Conservation (phyloP, 1,140 invertebrate genomes). For the Calycopis cecrops region DNA sequence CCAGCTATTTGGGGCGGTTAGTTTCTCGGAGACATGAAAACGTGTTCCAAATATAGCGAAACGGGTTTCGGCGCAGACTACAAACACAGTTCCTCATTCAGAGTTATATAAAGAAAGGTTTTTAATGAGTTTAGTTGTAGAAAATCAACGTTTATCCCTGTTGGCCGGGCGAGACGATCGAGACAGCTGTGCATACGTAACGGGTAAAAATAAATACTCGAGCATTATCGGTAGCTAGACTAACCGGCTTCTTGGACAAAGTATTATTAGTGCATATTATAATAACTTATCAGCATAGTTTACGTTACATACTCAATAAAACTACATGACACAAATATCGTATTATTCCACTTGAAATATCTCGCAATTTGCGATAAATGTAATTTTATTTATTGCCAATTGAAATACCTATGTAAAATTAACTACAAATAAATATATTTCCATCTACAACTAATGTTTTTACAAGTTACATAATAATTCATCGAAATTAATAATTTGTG, state of each 20-base stretch:
- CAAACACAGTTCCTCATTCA: slow-evolving; percentile 30
- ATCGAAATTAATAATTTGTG: too few species aligned
- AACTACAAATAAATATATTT: too few species aligned
- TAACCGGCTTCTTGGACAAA: slow-evolving; percentile 63
- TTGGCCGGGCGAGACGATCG: slow-evolving; percentile 58
- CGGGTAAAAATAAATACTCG: slow-evolving; percentile 71
- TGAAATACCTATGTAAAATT: too few species aligned
- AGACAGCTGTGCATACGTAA: slow-evolving; percentile 70
- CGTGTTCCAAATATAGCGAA: slow-evolving; percentile 63
- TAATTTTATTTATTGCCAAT: too few species aligned
- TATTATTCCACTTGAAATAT: too few species aligned
- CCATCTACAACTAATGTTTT: too few species aligned
- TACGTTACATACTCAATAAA: too few species aligned
- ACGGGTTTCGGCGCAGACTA: slow-evolving; percentile 27
- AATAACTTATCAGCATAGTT: slow-evolving; percentile 30
- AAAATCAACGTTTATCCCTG: slow-evolving; percentile 60
- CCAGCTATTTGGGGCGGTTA: slow-evolving; percentile 45
- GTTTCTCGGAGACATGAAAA: slow-evolving; percentile 48
- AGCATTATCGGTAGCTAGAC: slow-evolving; percentile 65
- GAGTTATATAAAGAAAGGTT: slow-evolving; percentile 47
- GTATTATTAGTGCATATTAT: slow-evolving; percentile 65
- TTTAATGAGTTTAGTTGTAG: slow-evolving; percentile 47
- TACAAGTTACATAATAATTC: too few species aligned
- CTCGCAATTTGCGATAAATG: too few species aligned
- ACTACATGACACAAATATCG: too few species aligned